These are phyloP conservation scores for Romanogobio albipinnatus DNA, from an alignment of 2,113 vertebrate species.

Conservation along the genomic window DNA sequence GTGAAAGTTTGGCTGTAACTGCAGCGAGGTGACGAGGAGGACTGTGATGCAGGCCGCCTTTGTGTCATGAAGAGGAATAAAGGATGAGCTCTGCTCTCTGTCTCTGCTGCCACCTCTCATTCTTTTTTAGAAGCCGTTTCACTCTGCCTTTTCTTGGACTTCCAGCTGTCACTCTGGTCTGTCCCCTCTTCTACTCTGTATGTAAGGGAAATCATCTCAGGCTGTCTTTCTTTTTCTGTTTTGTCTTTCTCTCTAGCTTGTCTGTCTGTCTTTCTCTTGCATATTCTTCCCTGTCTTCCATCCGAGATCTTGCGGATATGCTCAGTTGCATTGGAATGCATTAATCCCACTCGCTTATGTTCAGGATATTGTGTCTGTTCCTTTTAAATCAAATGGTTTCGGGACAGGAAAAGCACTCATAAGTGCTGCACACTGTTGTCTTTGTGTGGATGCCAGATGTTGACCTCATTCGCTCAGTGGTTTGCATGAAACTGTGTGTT, in stretches of 20 bases:
- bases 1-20: slow-evolving; percentile 51
- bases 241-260: neutral
- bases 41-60: slow-evolving; percentile 34
- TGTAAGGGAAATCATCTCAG: slow-evolving; percentile 44
- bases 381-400: slow-evolving; percentile 82
- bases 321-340: slow-evolving; percentile 85
- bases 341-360: slow-evolving; percentile 83
- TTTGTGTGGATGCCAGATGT: slow-evolving; percentile 83
- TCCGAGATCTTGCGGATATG: slow-evolving; percentile 68
- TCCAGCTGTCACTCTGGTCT: slow-evolving; percentile 51
- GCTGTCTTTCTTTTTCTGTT: slow-evolving; percentile 7
- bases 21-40: slow-evolving; percentile 48
- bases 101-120: slow-evolving; percentile 47
- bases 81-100: slow-evolving; percentile 55
- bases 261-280: slow-evolving; percentile 39
- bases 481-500: slow-evolving; percentile 71
- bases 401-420: slow-evolving; percentile 80
- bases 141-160: slow-evolving; percentile 46
- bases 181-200: slow-evolving; percentile 52
- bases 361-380: slow-evolving; percentile 91
- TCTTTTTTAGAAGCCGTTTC: slow-evolving; percentile 44
- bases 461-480: slow-evolving; percentile 77
- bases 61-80: slow-evolving; percentile 58
- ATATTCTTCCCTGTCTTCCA: slow-evolving; percentile 30
- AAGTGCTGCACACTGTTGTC: slow-evolving; percentile 81